Evolutionary conservation across 2,888 invertebrate species (phyloP), one percentile per base, ranked within the genome.

Genomic region (Sussaba pulchella): DNA sequence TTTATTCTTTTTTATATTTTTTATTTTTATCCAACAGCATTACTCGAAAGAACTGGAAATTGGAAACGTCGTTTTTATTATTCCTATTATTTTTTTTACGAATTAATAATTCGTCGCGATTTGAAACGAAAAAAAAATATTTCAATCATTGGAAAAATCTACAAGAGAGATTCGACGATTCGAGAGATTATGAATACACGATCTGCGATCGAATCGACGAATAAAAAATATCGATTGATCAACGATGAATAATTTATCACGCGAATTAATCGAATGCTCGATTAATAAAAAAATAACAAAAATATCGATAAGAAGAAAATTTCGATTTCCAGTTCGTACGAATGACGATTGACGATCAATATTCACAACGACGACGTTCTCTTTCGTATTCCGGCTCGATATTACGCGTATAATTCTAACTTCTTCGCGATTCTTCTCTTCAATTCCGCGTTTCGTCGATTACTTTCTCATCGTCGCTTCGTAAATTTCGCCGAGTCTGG

Each of bases 331-430:
- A 50, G 36, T 36, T 4, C 50, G n/a, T 50, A 19, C 52, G 10
- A 4, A 36, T 8, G 47, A 66, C 31, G 19, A 26, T 36, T 8
- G 9, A 63, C 26, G 52, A 26, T 26, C n/a, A 63, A 43, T 52
- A 63, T 31, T 63, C 17, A 63, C 72, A 63, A 64, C 73, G 43
- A 72, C 71, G 14, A 26, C 39, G 36, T 41, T 47, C 26, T 9
- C 19, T 41, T 6, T 31, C 19, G 12, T 1, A 10, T 47, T 12
- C 31, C 2, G 10, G 39, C 12, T 14, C 50, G 59, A 52, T 61
- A 41, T 39, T n/a, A n/a, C n/a, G 12, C 8, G 8, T 12, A 50
- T 31, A 24, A 10, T 6, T 47, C 14, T 14, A 36, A 47, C 31
- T 12, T 66, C 41, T 12, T 26, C 63, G 43, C 52, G 21, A 21